Conservation (phyloP, 2,113 vertebrate species). For the Taurulus bubalis region DNA sequence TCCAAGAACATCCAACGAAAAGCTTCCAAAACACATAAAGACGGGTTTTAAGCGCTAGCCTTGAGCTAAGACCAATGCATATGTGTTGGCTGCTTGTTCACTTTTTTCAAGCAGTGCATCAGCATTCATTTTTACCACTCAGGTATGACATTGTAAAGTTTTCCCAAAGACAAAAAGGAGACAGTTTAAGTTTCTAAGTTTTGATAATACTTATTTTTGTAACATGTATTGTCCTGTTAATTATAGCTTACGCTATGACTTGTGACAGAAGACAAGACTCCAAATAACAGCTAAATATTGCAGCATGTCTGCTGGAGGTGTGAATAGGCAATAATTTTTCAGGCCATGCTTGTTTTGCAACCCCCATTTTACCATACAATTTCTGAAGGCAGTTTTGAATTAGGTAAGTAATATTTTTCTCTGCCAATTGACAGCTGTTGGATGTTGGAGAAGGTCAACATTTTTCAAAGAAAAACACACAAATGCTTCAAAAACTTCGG, state of each 20-base stretch:
- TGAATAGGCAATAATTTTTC: not conserved
- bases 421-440: not conserved
- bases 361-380: too few relatives aligned
- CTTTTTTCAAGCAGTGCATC: not conserved
- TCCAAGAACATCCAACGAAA: constrained; percentile 2
- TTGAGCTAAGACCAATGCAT: not conserved
- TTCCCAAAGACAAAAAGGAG: not conserved
- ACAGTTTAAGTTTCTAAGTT: not conserved
- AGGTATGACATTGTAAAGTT: not conserved
- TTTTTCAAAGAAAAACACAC: too few relatives aligned
- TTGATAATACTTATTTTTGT: not conserved
- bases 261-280: not conserved
- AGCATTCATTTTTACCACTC: not conserved
- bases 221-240: not conserved
- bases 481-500: too few relatives aligned
- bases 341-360: not conserved
- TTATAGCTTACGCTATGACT: not conserved
- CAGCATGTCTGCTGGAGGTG: not conserved
- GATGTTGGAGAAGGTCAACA: too few relatives aligned
- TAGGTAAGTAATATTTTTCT: not conserved
- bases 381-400: too few relatives aligned
- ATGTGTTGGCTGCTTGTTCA: not conserved
- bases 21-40: constrained; percentile 2
- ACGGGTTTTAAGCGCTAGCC: not conserved
- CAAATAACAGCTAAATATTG: too few relatives aligned